Evolutionary conservation across 2,888 invertebrate species (phyloP).

Genomic region (Pammene aurita): DNA sequence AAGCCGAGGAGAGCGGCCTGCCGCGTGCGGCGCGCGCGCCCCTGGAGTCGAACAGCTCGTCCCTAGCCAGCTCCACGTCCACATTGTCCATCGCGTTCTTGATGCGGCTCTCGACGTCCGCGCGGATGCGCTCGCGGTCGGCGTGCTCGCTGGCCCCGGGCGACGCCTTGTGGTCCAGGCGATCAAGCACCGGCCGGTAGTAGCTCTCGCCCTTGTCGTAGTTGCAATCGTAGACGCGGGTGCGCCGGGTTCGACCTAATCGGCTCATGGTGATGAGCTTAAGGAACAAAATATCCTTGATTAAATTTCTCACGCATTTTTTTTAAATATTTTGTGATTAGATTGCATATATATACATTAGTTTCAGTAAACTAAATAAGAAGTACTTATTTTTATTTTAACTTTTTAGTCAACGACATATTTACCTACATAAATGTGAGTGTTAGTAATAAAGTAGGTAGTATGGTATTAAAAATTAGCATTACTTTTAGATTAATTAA

Average conservation of each 20-base stretch:
- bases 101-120: slow-evolving; percentile 71
- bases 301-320: slow-evolving; percentile 3
- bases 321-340: too few relatives aligned
- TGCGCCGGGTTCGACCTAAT: slow-evolving; percentile 86
- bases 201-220: slow-evolving; percentile 93
- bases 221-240: slow-evolving; percentile 93
- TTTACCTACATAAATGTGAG: too few relatives aligned
- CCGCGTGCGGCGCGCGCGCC: slow-evolving; percentile 80
- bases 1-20: slow-evolving; percentile 72
- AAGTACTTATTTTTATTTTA: too few relatives aligned
- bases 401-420: too few relatives aligned
- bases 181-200: slow-evolving; percentile 90
- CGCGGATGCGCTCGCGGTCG: slow-evolving; percentile 65
- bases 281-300: slow-evolving; percentile 29
- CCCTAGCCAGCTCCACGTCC: slow-evolving; percentile 65
- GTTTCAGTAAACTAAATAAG: too few relatives aligned
- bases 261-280: slow-evolving; percentile 67
- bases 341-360: too few relatives aligned
- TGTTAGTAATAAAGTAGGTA: too few relatives aligned
- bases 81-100: slow-evolving; percentile 60
- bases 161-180: slow-evolving; percentile 86
- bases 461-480: too few relatives aligned
- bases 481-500: too few relatives aligned
- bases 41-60: slow-evolving; percentile 86
- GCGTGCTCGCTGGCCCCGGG: slow-evolving; percentile 58